Percentiles rank a stretch among this genome's conserved stretches.
Evolutionary conservation across 2,113 vertebrate species (phyloP).

Genomic region (Buteo buteo): DNA sequence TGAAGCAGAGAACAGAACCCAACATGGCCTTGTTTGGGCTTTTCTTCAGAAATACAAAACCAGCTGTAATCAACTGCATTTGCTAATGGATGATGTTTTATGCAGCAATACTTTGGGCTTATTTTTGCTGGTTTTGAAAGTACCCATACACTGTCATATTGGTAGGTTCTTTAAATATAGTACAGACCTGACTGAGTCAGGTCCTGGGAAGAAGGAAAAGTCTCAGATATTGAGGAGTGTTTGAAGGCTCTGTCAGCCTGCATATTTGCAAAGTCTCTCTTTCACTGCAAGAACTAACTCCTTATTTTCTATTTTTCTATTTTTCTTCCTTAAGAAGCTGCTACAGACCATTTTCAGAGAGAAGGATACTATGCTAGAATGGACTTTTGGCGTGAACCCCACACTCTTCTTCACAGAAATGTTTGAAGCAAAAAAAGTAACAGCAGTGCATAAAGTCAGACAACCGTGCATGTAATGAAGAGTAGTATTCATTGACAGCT

Average conservation of each 20-base stretch:
- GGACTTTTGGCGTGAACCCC: not conserved
- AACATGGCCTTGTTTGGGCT: not conserved
- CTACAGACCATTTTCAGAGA: not conserved
- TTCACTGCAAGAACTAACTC: not conserved
- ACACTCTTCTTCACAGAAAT: not conserved
- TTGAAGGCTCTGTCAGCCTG: not conserved
- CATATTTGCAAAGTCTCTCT: not conserved
- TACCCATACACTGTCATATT: not conserved
- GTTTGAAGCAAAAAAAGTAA: not conserved
- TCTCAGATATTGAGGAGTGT: not conserved
- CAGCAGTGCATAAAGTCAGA: not conserved
- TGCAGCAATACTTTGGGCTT: not conserved
- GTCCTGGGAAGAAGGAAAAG: not conserved
- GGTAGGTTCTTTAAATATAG: not conserved
- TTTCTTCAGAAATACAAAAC: constrained; percentile 4
- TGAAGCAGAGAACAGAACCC: constrained; percentile 33
- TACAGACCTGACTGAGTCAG: not conserved
- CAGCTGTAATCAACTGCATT: not conserved
- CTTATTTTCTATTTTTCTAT: not conserved
- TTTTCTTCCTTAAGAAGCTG: not conserved
- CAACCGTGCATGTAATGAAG: not conserved
- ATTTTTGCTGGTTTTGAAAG: not conserved
- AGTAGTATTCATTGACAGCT: not conserved
- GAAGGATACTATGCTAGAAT: not conserved
- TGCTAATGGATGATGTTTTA: not conserved